Evolutionary conservation across 1,140 invertebrate species (phyloP).

Genomic region (Trichogramma pretiosum): DNA sequence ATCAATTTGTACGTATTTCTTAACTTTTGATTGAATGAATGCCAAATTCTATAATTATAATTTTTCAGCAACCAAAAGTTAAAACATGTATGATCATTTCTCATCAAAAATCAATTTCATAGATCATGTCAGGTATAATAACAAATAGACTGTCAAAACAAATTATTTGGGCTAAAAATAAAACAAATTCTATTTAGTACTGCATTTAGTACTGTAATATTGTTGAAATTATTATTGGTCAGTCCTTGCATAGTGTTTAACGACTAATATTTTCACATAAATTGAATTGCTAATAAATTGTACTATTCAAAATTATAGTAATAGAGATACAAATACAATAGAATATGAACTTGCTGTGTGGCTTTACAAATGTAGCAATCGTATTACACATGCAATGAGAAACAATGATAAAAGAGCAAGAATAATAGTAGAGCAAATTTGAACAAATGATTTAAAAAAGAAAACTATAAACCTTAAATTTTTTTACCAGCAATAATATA

Average conservation of each 20-base stretch:
- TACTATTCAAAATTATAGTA: background rate
- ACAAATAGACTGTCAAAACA: slow-evolving; percentile 8
- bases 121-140: slow-evolving; percentile 7
- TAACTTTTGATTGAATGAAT: too few relatives aligned
- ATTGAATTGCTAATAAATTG: background rate
- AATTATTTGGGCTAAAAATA: slow-evolving; percentile 8
- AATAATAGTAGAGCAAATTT: too few relatives aligned
- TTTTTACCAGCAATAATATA: too few relatives aligned
- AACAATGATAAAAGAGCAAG: slow-evolving; percentile 5
- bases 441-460: too few relatives aligned
- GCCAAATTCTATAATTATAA: too few relatives aligned
- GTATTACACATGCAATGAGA: slow-evolving; percentile 6
- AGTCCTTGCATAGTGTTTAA: background rate
- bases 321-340: slow-evolving; percentile 7
- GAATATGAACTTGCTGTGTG: slow-evolving; percentile 3
- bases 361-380: slow-evolving; percentile 9
- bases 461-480: too few relatives aligned
- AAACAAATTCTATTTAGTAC: too few relatives aligned
- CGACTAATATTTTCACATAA: background rate
- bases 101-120: slow-evolving; percentile 8
- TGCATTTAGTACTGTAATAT: slow-evolving; percentile 8
- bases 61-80: slow-evolving; percentile 3
- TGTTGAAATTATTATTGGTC: slow-evolving; percentile 5
- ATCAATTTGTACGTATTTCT: slow-evolving; percentile 12
- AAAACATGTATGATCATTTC: background rate